These are phyloP conservation scores for Leucania comma DNA, from an alignment of 2,888 invertebrate genomes.

Conservation along the genomic window DNA sequence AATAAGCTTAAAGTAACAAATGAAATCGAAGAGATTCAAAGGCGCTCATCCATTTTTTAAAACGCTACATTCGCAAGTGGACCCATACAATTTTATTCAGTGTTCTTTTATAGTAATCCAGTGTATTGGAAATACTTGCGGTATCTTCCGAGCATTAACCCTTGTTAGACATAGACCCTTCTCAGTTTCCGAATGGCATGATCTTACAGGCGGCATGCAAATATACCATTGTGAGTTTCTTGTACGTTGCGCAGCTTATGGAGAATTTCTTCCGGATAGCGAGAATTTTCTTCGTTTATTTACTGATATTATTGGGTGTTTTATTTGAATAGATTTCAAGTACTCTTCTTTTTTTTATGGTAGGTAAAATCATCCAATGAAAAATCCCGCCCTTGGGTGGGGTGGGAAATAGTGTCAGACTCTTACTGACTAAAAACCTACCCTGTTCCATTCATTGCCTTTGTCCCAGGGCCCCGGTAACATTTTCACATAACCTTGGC, in stretches of 20 bases:
- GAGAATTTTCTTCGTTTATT: constrained; percentile 59
- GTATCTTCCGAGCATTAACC: constrained; percentile 80
- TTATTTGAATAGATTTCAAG: constrained; percentile 62
- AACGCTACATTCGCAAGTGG: constrained; percentile 44
- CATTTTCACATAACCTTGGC: too few relatives aligned
- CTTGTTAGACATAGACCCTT: constrained; percentile 86
- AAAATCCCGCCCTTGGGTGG: too few relatives aligned
- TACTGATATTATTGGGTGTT: constrained; percentile 55
- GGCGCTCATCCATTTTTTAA: constrained; percentile 40
- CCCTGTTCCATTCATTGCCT: too few relatives aligned
- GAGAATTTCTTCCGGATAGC: constrained; percentile 56
- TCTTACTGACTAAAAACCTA: too few relatives aligned
- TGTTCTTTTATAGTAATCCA: constrained; percentile 73
- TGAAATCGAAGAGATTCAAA: constrained; percentile 16
- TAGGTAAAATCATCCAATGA: too few relatives aligned
- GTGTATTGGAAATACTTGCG: constrained; percentile 78
- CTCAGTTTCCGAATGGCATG: constrained; percentile 79
- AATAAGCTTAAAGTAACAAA: constrained; percentile 13
- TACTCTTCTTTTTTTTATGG: constrained; percentile 39
- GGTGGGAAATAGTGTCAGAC: too few relatives aligned
- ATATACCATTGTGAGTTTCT: constrained; percentile 69
- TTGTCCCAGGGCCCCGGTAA: too few relatives aligned
- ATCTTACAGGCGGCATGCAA: constrained; percentile 78
- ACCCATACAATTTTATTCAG: constrained; percentile 58
- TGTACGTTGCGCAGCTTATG: constrained; percentile 53